These are phyloP conservation scores for Odontamblyopus rebecca DNA, from an alignment of 2,797 vertebrate species.

Conservation along the genomic window DNA sequence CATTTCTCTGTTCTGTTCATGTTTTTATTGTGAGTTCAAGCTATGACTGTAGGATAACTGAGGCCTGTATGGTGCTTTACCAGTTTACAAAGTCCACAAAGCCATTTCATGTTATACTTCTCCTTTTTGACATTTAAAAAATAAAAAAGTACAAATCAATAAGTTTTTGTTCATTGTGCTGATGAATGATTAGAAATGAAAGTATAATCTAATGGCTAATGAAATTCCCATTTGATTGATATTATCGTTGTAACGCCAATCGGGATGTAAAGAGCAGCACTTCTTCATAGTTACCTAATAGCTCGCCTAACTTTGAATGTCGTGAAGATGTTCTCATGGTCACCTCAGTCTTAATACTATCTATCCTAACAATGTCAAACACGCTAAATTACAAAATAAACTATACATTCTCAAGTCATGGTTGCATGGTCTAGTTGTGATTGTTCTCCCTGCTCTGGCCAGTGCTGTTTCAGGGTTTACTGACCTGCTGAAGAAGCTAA, in stretches of 20 bases:
- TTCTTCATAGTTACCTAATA: background rate
- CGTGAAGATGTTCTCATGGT: no score
- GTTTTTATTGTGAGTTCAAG: slow-evolving; percentile 25
- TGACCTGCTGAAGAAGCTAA: slow-evolving; percentile 40
- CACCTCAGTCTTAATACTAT: no score
- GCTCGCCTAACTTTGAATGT: no score
- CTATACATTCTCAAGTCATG: background rate
- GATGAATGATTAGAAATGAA: background rate
- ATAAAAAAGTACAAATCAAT: slow-evolving; percentile 30
- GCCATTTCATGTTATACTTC: slow-evolving; percentile 52
- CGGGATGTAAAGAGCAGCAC: background rate
- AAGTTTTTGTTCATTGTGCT: background rate
- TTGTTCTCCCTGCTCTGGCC: background rate
- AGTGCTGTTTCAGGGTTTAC: slow-evolving; percentile 57
- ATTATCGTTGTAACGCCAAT: background rate
- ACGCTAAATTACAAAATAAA: background rate
- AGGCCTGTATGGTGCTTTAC: slow-evolving; percentile 19
- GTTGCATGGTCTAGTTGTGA: background rate
- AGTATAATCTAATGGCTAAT: background rate
- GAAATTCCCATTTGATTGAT: no score
- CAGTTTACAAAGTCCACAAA: slow-evolving; percentile 33
- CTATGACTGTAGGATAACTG: slow-evolving; percentile 17
- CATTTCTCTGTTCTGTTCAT: slow-evolving; percentile 22
- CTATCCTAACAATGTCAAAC: no score
- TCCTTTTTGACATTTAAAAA: slow-evolving; percentile 81